A percentile compares a stretch with the other conserved stretches of the same genome.
Conservation (phyloP, 2,113 vertebrate genomes). For the Clarias macrocephalus region DNA sequence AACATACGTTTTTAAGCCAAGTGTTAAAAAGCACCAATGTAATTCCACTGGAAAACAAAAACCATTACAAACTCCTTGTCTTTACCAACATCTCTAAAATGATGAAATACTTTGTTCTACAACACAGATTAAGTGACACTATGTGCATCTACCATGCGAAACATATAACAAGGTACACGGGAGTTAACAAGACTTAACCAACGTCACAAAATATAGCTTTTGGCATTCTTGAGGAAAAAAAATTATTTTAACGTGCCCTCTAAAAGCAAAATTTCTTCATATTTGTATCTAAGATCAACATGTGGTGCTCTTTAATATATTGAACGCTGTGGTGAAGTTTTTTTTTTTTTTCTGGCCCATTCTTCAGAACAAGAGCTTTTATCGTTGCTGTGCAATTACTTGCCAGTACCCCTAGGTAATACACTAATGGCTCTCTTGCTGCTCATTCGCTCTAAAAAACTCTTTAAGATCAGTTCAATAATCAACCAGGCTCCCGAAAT, state of each 20-base stretch:
- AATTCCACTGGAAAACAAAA: neutral
- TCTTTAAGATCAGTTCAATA: constrained; percentile 3
- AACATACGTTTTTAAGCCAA: too few relatives aligned
- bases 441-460: neutral
- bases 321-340: neutral
- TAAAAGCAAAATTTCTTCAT: neutral
- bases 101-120: neutral
- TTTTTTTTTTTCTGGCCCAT: neutral
- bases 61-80: neutral
- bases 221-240: neutral
- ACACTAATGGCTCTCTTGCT: neutral
- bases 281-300: neutral
- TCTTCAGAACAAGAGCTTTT: neutral
- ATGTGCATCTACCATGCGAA: neutral
- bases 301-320: neutral
- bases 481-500: neutral
- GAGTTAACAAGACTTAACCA: neutral
- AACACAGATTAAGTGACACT: neutral
- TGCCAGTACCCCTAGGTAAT: neutral
- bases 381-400: neutral
- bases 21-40: neutral
- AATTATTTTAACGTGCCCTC: neutral
- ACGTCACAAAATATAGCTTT: neutral
- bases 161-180: neutral
- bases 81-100: neutral